These are phyloP conservation scores for Candidula unifasciata DNA, from an alignment of 2,888 invertebrate genomes.

Conservation along the genomic window DNA sequence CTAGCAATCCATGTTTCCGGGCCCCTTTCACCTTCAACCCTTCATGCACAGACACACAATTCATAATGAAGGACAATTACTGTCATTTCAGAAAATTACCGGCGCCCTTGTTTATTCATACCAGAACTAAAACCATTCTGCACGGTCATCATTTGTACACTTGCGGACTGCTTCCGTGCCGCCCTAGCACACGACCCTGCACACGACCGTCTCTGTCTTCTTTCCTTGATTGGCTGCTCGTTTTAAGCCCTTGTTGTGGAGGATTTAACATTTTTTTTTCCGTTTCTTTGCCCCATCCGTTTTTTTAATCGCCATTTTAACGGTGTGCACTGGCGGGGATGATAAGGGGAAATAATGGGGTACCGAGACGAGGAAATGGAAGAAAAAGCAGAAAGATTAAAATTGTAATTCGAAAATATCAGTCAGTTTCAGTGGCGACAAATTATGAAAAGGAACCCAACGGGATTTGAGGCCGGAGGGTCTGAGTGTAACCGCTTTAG, in stretches of 20 bases:
- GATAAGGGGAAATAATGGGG: neutral
- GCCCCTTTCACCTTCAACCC: too few species aligned
- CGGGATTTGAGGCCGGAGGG: neutral
- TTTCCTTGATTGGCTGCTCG: neutral
- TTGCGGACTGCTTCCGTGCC: neutral
- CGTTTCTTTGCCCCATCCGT: neutral
- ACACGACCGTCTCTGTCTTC: neutral
- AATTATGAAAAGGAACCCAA: neutral
- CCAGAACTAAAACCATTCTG: too few species aligned
- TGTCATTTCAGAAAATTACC: too few species aligned
- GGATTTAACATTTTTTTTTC: neutral
- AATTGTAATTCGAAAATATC: neutral
- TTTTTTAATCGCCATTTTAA: neutral
- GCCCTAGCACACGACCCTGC: neutral
- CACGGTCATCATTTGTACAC: too few species aligned
- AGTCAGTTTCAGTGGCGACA: neutral
- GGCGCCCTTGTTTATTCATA: too few species aligned
- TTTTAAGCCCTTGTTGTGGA: neutral
- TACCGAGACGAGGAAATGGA: neutral
- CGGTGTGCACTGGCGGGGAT: neutral
- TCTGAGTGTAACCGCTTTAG: too few species aligned
- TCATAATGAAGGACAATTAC: too few species aligned
- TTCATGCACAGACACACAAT: too few species aligned
- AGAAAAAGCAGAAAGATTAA: neutral
- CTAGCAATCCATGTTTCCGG: too few species aligned